Conservation (phyloP, 2,113 vertebrate species). For the Crotalus horridus region DNA sequence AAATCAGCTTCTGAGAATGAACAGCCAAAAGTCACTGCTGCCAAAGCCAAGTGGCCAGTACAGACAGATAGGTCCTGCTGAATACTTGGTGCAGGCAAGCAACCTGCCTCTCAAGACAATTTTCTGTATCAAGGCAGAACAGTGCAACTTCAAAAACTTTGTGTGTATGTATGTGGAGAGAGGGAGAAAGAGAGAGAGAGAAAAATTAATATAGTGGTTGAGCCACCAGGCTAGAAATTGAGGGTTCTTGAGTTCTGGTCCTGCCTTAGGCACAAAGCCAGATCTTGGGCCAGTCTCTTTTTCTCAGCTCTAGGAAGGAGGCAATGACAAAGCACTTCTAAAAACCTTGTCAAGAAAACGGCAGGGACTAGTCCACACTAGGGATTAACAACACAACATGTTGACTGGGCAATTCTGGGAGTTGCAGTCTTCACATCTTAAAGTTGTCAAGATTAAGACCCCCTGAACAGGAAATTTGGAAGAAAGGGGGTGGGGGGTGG, state of each 20-base stretch:
- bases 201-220: background rate
- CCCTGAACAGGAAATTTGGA: background rate
- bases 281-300: background rate
- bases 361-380: background rate
- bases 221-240: background rate
- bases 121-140: background rate
- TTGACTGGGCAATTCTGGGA: background rate
- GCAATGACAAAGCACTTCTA: background rate
- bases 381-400: background rate
- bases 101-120: background rate
- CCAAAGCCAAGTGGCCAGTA: background rate
- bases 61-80: background rate
- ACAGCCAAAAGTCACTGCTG: background rate
- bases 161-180: background rate
- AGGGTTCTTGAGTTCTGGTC: background rate
- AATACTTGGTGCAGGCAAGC: background rate
- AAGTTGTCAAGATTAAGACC: background rate
- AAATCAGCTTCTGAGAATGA: background rate
- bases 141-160: background rate
- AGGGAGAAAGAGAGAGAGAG: background rate
- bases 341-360: background rate
- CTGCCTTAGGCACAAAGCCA: background rate
- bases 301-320: background rate
- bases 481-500: background rate
- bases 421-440: background rate